phyloP scores from a whole-genome alignment of 2,113 vertebrate genomes.

The Euleptes europaea region DNA sequence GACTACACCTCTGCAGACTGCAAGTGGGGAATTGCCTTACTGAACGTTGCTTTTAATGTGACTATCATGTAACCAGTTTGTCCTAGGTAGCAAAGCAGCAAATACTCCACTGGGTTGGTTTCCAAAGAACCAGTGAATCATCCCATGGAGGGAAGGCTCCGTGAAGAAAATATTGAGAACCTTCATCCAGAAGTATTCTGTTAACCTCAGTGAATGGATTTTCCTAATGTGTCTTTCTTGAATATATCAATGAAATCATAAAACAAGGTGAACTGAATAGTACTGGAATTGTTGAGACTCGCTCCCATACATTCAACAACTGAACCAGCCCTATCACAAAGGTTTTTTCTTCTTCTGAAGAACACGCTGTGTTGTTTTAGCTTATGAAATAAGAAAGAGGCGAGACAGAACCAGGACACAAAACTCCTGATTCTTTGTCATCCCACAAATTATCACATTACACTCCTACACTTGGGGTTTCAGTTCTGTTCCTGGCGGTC shows the following conservation, averaged over 20 bases:
- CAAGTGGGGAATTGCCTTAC: no score
- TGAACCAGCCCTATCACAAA: neutral
- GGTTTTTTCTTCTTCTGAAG: conserved; percentile 16
- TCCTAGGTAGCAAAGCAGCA: neutral
- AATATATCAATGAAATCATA: no score
- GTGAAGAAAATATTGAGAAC: no score
- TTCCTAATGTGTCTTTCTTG: no score
- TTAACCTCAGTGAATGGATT: no score
- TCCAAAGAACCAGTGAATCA: no score
- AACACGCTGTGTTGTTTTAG: neutral
- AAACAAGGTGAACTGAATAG: no score
- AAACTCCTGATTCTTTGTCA: neutral
- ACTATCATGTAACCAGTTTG: neutral
- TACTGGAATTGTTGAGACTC: neutral
- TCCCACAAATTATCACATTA: no score
- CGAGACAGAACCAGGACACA: neutral
- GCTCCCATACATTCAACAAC: neutral
- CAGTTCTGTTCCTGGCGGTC: conserved; percentile 1
- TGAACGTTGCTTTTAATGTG: no score
- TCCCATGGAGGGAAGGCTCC: no score
- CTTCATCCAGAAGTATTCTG: no score
- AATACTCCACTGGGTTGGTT: neutral
- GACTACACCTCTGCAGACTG: no score
- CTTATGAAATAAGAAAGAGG: neutral
- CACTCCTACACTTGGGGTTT: neutral